Conservation (phyloP, 1,140 invertebrate species). For the Conus ventricosus region DNA sequence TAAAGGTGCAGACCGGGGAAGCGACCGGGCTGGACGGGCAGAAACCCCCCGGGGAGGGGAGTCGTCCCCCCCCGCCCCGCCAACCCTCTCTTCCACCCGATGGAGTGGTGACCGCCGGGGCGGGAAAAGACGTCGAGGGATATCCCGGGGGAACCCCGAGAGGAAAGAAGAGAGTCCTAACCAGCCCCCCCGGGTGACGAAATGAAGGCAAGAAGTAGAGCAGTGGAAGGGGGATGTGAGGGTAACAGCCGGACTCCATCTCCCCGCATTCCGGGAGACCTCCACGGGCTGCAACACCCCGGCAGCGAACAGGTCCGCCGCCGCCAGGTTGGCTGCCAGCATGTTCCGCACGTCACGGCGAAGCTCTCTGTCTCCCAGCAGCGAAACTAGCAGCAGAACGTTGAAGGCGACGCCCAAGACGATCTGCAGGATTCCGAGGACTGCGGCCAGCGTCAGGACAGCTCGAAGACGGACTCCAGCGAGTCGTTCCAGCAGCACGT, state of each 20-base stretch:
- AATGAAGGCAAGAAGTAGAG: background rate
- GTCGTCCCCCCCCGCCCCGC: background rate
- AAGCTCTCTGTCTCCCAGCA: background rate
- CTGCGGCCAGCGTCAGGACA: background rate
- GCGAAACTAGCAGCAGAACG: background rate
- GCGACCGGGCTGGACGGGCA: background rate
- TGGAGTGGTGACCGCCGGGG: background rate
- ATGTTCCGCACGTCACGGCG: slow-evolving; percentile 4
- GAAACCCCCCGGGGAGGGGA: background rate
- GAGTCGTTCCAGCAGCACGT: background rate
- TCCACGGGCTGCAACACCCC: background rate
- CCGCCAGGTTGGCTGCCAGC: slow-evolving; percentile 8
- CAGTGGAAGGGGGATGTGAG: background rate
- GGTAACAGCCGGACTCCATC: slow-evolving; percentile 1
- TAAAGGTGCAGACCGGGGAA: background rate
- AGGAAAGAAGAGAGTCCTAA: background rate
- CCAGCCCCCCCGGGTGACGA: background rate
- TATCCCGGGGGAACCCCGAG: background rate
- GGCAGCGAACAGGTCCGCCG: background rate
- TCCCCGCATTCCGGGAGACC: background rate
- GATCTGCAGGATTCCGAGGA: background rate
- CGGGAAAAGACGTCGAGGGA: background rate
- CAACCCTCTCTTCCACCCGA: background rate
- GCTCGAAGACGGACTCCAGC: background rate
- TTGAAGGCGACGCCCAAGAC: background rate